Conservation (phyloP, 2,113 vertebrate genomes). For the Gymnocephalus cernua region DNA sequence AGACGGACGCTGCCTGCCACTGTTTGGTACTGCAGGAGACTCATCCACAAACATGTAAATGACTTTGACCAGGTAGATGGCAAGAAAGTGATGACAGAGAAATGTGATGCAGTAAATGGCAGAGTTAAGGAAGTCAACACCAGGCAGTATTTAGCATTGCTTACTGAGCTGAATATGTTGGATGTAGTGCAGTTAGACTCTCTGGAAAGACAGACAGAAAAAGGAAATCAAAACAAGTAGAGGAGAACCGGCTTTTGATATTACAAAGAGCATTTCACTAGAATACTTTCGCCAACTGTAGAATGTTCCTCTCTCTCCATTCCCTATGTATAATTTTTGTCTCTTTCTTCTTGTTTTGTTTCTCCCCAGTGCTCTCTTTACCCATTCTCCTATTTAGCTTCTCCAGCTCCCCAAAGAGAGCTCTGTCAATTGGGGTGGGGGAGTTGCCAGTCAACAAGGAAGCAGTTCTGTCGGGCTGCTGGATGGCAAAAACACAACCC, state of each 20-base stretch:
- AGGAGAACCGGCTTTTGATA: neutral
- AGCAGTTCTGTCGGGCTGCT: conserved; percentile 60
- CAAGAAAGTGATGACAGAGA: conserved; percentile 21
- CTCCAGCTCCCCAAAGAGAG: conserved; percentile 21
- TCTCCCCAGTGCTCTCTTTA: conserved; percentile 3
- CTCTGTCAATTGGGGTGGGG: conserved; percentile 40
- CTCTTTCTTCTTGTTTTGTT: conserved; percentile 12
- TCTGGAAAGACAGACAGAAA: neutral
- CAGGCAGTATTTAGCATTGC: conserved; percentile 3
- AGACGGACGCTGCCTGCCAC: conserved; percentile 30
- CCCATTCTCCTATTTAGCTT: conserved; percentile 16
- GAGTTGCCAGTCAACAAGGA: conserved; percentile 62
- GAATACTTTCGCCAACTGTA: neutral
- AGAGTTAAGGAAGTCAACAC: conserved; percentile 18
- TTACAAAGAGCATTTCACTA: neutral
- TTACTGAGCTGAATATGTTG: neutral
- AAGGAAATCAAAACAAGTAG: conserved; percentile 4
- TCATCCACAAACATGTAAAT: conserved; percentile 12
- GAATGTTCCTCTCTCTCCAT: neutral
- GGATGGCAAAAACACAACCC: conserved; percentile 63
- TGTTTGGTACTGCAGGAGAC: conserved; percentile 6
- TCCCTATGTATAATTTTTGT: neutral
- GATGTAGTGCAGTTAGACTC: neutral
- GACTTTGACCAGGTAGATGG: conserved; percentile 26
- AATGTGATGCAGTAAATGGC: conserved; percentile 20